phyloP scores from a whole-genome alignment of 53 echinoderm and acorn worm genomes.

The Arbacia lixula region DNA sequence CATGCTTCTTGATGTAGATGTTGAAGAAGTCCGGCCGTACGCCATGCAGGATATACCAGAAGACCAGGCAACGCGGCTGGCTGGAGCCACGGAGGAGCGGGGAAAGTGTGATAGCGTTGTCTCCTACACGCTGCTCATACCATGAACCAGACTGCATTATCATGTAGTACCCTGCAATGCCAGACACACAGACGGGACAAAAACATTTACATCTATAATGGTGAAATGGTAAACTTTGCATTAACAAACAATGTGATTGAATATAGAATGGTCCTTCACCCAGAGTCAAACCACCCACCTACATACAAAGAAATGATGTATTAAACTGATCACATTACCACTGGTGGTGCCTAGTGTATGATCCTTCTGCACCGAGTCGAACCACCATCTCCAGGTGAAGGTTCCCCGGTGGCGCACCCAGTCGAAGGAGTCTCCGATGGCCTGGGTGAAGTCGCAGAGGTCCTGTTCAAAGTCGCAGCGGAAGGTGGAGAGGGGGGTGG shows the following conservation, averaged over 20 bases:
- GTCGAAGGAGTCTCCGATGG: constrained; percentile 16
- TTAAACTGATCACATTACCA: no score
- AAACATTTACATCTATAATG: no score
- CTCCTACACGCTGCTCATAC: constrained; percentile 4
- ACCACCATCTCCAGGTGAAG: constrained; percentile 1
- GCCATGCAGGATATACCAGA: constrained; percentile 62
- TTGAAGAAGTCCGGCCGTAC: constrained; percentile 1
- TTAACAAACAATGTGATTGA: no score
- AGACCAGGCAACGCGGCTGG: constrained; percentile 58
- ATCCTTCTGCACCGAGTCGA: background rate
- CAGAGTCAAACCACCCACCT: no score
- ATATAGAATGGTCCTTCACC: no score
- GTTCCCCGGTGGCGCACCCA: constrained; percentile 18
- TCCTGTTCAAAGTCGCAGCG: constrained; percentile 23
- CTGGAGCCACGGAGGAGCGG: constrained; percentile 44
- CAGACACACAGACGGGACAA: no score
- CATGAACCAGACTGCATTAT: background rate
- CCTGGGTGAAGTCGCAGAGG: constrained; percentile 26
- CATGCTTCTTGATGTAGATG: constrained; percentile 19
- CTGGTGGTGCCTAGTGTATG: constrained; percentile 12
- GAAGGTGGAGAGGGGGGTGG: background rate
- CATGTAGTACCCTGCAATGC: no score
- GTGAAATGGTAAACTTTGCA: no score
- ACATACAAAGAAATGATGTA: no score
- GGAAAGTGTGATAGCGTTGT: constrained; percentile 48